Base-by-base conservation (phyloP, 2,797 vertebrate genomes). In the Lindbergichthys nudifrons region DNA sequence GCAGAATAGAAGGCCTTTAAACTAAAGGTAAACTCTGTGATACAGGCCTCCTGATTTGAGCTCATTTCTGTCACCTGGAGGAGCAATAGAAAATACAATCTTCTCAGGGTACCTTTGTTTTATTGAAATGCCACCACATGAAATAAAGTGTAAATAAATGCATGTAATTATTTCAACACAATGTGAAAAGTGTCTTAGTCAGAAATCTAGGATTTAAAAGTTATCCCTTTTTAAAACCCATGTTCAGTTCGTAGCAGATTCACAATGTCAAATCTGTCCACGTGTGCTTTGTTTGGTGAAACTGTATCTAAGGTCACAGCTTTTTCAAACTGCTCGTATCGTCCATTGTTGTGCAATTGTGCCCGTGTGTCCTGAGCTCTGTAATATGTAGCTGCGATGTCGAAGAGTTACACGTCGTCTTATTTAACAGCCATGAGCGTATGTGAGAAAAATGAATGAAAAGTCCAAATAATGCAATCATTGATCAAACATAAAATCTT, bases 21-120 rank as follows among this genome's bases (percentile, higher is more conserved):
- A 53, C 2, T 10, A 10, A 9, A 15, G 14, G 18, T 9, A 36
- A 15, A 16, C 32, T 65, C 36, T 10, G 32, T 51, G 65, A 57
- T 13, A 19, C 45, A n/a, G 10, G 2, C 3, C 26, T 18, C 8
- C 23, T 5, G 16, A 23, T 42, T 9, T 50, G 18, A 26, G 19
- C 12, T 39, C 10, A 5, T 45, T 43, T 21, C 10, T 32, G 15
- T 56, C 36, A 36, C 19, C 71, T 21, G 45, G 18, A 45, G 70
- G 9, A 56, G 43, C 62, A 70, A 59, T 12, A 68, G n/a, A 65
- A 56, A 26, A 21, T 0, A n/a, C 18, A 3, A 3, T 48, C 46
- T 43, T 53, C 68, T 81, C 73, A 76, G 72, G 68, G 65, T 61
- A 65, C 19, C 16, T 43, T 67, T 15, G 0, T n/a, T 51, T 63